These are phyloP conservation scores for Lophius piscatorius DNA, from an alignment of 2,113 vertebrate genomes.

Conservation along the genomic window DNA sequence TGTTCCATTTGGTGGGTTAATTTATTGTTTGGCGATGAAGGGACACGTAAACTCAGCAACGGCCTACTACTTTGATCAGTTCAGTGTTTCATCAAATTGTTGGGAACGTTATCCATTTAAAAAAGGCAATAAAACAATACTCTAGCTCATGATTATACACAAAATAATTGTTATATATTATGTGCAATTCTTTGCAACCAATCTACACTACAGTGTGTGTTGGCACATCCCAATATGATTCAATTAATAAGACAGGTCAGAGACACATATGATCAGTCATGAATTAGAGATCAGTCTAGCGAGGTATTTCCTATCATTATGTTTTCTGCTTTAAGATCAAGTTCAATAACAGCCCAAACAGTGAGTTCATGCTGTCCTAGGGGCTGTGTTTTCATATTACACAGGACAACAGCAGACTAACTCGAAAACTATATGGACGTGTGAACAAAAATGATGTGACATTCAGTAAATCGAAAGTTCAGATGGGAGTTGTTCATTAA, in stretches of 20 bases:
- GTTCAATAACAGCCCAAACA: slow-evolving; percentile 23
- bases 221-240: slow-evolving; percentile 23
- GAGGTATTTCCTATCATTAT: slow-evolving; percentile 45
- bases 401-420: slow-evolving; percentile 46
- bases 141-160: too few relatives aligned
- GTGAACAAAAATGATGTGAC: slow-evolving; percentile 36
- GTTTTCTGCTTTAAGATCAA: slow-evolving; percentile 41
- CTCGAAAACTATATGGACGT: slow-evolving; percentile 42
- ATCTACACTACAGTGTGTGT: not conserved
- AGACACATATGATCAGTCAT: slow-evolving; percentile 39
- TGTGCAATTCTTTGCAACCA: too few relatives aligned
- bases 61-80: too few relatives aligned
- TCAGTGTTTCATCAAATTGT: too few relatives aligned
- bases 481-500: slow-evolving; percentile 45
- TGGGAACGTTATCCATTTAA: too few relatives aligned
- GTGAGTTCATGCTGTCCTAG: not conserved
- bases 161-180: too few relatives aligned
- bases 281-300: slow-evolving; percentile 58
- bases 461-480: slow-evolving; percentile 57
- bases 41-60: too few relatives aligned
- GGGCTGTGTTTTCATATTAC: slow-evolving; percentile 13
- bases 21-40: too few relatives aligned
- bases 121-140: too few relatives aligned
- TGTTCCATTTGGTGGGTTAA: too few relatives aligned
- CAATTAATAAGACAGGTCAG: slow-evolving; percentile 59